Conservation (phyloP, 2,113 vertebrate species). For the Lepisosteus oculatus region DNA sequence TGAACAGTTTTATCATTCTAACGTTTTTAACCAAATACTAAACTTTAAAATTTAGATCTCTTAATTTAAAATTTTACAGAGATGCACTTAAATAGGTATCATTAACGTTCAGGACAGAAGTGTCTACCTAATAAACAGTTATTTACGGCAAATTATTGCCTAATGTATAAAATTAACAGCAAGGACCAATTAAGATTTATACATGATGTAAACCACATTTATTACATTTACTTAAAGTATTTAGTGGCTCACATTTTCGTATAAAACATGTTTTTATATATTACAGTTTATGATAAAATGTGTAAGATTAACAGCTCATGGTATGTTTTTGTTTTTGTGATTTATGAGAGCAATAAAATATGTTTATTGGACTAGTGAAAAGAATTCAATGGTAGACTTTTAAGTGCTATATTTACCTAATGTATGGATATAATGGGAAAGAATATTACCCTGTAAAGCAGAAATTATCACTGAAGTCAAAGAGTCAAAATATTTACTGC, state of each 20-base stretch:
- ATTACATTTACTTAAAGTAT: slow-evolving; percentile 98
- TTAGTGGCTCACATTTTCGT: slow-evolving; percentile 89
- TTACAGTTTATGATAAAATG: slow-evolving; percentile 92
- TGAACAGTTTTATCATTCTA: too few species aligned
- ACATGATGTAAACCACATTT: slow-evolving; percentile 85
- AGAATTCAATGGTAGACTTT: slow-evolving; percentile 96
- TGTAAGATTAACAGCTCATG: slow-evolving; percentile 95
- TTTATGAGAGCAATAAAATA: slow-evolving; percentile 88
- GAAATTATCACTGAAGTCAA: slow-evolving; percentile 89
- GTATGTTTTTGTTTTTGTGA: slow-evolving; percentile 91
- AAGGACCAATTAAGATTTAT: slow-evolving; percentile 96
- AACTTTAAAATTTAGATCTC: too few species aligned
- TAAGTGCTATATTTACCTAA: slow-evolving; percentile 95
- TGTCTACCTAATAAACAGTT: slow-evolving; percentile 96
- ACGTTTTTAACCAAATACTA: too few species aligned
- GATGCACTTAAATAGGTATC: slow-evolving; percentile 58
- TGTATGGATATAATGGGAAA: slow-evolving; percentile 86
- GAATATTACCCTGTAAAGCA: slow-evolving; percentile 88
- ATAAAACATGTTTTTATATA: slow-evolving; percentile 96
- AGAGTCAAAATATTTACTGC: slow-evolving; percentile 89
- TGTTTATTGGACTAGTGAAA: slow-evolving; percentile 97
- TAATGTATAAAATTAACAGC: slow-evolving; percentile 99
- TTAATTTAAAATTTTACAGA: slow-evolving; percentile 51
- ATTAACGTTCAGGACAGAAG: slow-evolving; percentile 81
- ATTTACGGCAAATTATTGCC: slow-evolving; percentile 99